Evolutionary conservation across 2,797 vertebrate genomes (phyloP), one percentile per base, ranked within the genome.

Genomic region (Phaenicophaeus curvirostris): DNA sequence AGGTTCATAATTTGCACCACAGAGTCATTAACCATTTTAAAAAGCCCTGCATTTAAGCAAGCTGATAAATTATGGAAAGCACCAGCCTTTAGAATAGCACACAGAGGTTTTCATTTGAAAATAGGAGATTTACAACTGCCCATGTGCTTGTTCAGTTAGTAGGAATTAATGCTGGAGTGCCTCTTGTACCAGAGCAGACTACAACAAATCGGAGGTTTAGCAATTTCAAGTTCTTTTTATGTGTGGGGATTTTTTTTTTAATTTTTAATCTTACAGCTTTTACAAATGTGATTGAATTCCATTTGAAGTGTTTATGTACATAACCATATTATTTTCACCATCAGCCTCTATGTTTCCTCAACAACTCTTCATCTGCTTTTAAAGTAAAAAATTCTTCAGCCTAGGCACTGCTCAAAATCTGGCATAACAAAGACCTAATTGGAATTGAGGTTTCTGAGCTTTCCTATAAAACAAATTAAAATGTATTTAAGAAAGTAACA

Each of bases 311-410:
- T n/a, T 88, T 72, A 50, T 54, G 21, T 19, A 50, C 19, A 13
- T 33, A 88, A 55, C 44, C n/a, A 19, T 35, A n/a, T 79, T 77
- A 13, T 77, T 75, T 78, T 81, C 55, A 41, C 51, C 48, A 27
- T 61, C 7, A 21, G 24, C 30, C 37, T 65, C 50, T 11, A 10
- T 46, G 6, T 66, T 91, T 67, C 72, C 80, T 8, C 46, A 57
- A 63, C 30, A 69, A 59, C 42, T 12, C 24, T 41, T 74, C 48
- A 85, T 66, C 42, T 67, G 28, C 41, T 89, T 73, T 76, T 57
- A 82, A 88, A 86, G 19, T 17, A 66, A 88, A 75, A 57, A 65
- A 69, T 76, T 73, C 55, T 63, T 75, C 39, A 87, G n/a, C 63
- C 54, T 6, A 76, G 31, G 31, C 28, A 59, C n/a, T 39, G 35